Evolutionary conservation across 2,113 vertebrate genomes (phyloP).

Genomic region (Sardina pilchardus): DNA sequence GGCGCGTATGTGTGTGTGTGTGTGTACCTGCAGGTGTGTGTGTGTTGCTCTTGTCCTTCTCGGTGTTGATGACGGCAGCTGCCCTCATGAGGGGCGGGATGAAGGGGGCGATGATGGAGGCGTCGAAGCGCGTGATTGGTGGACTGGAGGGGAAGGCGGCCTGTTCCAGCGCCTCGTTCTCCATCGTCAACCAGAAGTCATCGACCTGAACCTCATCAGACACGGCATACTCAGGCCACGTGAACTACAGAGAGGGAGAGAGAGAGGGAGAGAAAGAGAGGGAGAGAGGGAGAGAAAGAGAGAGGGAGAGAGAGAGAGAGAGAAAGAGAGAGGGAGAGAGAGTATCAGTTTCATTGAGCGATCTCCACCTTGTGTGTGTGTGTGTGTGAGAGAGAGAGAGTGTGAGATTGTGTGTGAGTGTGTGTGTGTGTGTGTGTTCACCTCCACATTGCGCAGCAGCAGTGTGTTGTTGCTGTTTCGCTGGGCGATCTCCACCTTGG

Average conservation of each 20-base stretch:
- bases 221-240: constrained; percentile 87
- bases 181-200: constrained; percentile 97
- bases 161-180: constrained; percentile 94
- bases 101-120: constrained; percentile 95
- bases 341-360: too few species aligned
- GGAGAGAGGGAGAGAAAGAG: constrained; percentile 5
- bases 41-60: constrained; percentile 86
- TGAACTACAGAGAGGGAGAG: constrained; percentile 77
- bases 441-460: too few species aligned
- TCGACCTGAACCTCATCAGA: constrained; percentile 91
- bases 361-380: too few species aligned
- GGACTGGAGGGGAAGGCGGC: constrained; percentile 88
- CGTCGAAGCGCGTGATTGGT: constrained; percentile 93
- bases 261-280: neutral
- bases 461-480: too few species aligned
- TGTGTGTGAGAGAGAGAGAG: too few species aligned
- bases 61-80: constrained; percentile 86
- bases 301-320: neutral
- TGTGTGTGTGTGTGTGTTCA: too few species aligned
- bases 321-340: too few species aligned
- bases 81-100: constrained; percentile 93
- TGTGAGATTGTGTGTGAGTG: too few species aligned
- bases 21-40: constrained; percentile 37
- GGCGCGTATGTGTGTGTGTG: neutral
- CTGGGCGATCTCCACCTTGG: too few species aligned